Conservation (phyloP, 2,888 invertebrate species). For the Xestobium rufovillosum region DNA sequence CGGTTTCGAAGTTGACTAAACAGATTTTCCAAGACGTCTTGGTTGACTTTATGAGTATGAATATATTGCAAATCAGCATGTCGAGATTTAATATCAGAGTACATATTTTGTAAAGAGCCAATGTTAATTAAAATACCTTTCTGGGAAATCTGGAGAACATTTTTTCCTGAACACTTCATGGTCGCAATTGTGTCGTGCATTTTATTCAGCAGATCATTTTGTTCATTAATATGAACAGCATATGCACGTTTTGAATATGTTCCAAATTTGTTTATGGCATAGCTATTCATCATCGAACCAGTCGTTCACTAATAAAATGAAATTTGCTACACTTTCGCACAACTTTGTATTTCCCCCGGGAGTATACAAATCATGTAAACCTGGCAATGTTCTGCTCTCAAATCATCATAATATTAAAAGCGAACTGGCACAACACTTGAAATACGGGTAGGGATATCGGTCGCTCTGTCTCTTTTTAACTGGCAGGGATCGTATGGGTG, state of each 20-base stretch:
- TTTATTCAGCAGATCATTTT: slow-evolving; percentile 20
- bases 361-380: too few relatives aligned
- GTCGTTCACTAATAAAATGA: slow-evolving; percentile 23
- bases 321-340: slow-evolving; percentile 19
- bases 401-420: too few relatives aligned
- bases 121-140: slow-evolving; percentile 22
- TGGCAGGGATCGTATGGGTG: too few relatives aligned
- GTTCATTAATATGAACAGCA: slow-evolving; percentile 18
- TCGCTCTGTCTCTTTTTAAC: too few relatives aligned
- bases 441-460: too few relatives aligned
- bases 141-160: slow-evolving; percentile 10
- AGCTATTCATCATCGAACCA: slow-evolving; percentile 30
- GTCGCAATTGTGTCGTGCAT: slow-evolving; percentile 15
- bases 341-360: slow-evolving; percentile 18
- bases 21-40: slow-evolving; percentile 21
- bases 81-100: slow-evolving; percentile 10
- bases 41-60: slow-evolving; percentile 23
- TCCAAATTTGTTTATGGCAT: too few relatives aligned
- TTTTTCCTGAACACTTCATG: slow-evolving; percentile 22
- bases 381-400: too few relatives aligned
- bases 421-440: too few relatives aligned
- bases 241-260: slow-evolving; percentile 25
- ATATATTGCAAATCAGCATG: slow-evolving; percentile 18
- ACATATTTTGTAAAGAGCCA: slow-evolving; percentile 18
- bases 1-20: slow-evolving; percentile 17